Conservation (phyloP, 2,797 vertebrate species). For the Eospalax fontanierii region DNA sequence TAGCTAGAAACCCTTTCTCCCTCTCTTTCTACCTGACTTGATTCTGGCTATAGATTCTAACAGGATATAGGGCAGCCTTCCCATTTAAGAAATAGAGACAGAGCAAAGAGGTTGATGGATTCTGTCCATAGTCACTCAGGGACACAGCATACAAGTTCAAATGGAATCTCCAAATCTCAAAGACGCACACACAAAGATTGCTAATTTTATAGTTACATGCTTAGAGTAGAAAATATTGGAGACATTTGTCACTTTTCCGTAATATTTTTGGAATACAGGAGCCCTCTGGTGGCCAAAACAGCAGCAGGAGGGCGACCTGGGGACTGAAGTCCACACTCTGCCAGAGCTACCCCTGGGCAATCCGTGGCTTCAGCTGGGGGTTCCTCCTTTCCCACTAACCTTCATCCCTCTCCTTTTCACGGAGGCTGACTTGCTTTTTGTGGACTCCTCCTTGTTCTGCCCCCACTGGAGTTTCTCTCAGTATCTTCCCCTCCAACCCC, state of each 20-base stretch:
- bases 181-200: not conserved
- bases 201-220: not conserved
- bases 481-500: not conserved
- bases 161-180: not conserved
- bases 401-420: not conserved
- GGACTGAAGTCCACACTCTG: not conserved
- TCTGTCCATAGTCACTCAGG: not conserved
- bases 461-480: not conserved
- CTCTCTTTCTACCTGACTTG: not conserved
- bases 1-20: not conserved
- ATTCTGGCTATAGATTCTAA: not conserved
- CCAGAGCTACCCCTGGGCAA: not conserved
- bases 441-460: not conserved
- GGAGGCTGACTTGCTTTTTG: not conserved
- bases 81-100: not conserved
- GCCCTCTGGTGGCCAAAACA: constrained; percentile 84
- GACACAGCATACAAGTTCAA: not conserved
- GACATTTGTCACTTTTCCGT: constrained; percentile 77
- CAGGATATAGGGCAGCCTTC: not conserved
- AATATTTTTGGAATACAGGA: constrained; percentile 86
- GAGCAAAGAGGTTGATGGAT: not conserved
- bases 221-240: constrained; percentile 49
- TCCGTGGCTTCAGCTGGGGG: not conserved
- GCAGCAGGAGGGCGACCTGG: constrained; percentile 55
- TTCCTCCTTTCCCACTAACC: not conserved